phyloP scores from a whole-genome alignment of 2,888 invertebrate genomes.

The Seladonia tumulorum region DNA sequence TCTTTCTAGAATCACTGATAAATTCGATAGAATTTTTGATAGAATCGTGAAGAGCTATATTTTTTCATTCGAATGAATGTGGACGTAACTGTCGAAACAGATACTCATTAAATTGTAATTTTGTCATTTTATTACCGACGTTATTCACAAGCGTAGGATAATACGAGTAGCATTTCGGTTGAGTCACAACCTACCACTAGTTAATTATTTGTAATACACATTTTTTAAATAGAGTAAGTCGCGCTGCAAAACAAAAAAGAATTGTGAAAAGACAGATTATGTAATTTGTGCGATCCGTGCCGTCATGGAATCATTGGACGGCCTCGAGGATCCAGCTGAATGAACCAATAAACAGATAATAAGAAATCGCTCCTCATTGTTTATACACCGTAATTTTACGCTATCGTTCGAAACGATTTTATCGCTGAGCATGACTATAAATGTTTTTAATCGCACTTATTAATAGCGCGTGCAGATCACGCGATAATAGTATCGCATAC shows the following conservation, averaged over 20 bases:
- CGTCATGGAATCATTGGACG: slow-evolving; percentile 53
- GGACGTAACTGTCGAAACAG: not conserved
- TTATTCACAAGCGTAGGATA: not conserved
- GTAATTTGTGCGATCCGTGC: slow-evolving; percentile 18
- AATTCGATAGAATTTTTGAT: no score
- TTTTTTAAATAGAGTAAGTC: not conserved
- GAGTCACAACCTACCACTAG: not conserved
- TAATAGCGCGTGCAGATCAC: slow-evolving; percentile 15
- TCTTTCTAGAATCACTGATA: no score
- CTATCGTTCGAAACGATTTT: slow-evolving; percentile 17
- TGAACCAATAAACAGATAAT: slow-evolving; percentile 57
- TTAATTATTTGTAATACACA: not conserved
- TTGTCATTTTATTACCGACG: no score
- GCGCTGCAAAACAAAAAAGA: not conserved
- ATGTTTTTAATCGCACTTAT: slow-evolving; percentile 37
- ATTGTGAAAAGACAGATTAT: not conserved
- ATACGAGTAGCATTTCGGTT: not conserved
- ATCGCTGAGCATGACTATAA: slow-evolving; percentile 10
- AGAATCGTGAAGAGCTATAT: not conserved
- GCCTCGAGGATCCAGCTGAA: slow-evolving; percentile 47
- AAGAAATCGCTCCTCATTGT: slow-evolving; percentile 24
- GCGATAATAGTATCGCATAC: slow-evolving; percentile 23
- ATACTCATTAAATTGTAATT: not conserved
- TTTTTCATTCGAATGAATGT: not conserved
- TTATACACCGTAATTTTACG: slow-evolving; percentile 20